Evolutionary conservation across 1,140 invertebrate species (phyloP).

Genomic region (Maniola jurtina): DNA sequence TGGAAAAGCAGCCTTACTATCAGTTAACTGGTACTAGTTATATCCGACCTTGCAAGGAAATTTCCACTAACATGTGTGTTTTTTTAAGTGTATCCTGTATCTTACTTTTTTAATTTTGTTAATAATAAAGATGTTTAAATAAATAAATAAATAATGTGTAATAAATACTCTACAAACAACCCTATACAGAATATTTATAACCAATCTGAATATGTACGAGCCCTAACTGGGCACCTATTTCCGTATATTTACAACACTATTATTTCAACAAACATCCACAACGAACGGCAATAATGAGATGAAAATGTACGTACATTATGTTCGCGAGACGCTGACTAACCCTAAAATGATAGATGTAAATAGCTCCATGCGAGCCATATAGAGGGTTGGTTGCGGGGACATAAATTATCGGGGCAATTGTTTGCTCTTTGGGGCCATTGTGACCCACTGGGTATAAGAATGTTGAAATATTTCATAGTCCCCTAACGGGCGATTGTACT

Average conservation of each 20-base stretch:
- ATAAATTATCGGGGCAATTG: constrained; percentile 44
- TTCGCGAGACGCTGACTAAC: constrained; percentile 19
- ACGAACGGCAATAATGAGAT: constrained; percentile 14
- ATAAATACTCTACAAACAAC: too few relatives aligned
- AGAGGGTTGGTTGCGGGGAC: constrained; percentile 32
- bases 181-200: too few relatives aligned
- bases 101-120: too few relatives aligned
- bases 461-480: constrained; percentile 8
- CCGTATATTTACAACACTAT: not conserved
- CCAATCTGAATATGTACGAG: not conserved
- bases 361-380: constrained; percentile 31
- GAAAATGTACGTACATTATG: constrained; percentile 20
- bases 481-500: not conserved
- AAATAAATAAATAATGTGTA: too few relatives aligned
- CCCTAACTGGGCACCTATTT: not conserved
- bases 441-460: constrained; percentile 23
- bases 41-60: too few relatives aligned
- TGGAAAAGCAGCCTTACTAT: too few relatives aligned
- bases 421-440: constrained; percentile 34
- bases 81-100: too few relatives aligned
- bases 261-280: constrained; percentile 4
- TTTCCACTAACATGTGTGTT: too few relatives aligned
- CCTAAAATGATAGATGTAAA: constrained; percentile 43
- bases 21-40: too few relatives aligned
- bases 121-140: too few relatives aligned